Evolutionary conservation across 2,113 vertebrate species (phyloP).

Genomic region (Castor canadensis): DNA sequence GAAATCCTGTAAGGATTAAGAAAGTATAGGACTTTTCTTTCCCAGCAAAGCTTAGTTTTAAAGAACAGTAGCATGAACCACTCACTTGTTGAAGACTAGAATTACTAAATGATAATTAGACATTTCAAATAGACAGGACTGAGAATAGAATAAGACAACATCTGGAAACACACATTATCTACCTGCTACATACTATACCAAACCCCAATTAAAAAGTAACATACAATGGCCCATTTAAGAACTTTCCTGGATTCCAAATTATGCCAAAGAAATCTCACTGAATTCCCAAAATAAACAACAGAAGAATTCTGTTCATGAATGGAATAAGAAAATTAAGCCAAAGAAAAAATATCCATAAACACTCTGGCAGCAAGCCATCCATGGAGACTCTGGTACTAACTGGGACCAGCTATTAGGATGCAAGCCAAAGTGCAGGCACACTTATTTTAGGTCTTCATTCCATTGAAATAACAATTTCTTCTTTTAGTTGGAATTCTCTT

Average conservation of each 20-base stretch:
- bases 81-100: conserved; percentile 50
- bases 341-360: conserved; percentile 53
- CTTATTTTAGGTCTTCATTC: conserved; percentile 40
- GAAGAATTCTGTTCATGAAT: conserved; percentile 4
- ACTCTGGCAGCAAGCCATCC: conserved; percentile 58
- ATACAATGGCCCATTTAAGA: not conserved
- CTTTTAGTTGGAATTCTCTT: conserved; percentile 58
- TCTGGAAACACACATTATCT: conserved; percentile 43
- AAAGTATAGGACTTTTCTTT: conserved; percentile 53
- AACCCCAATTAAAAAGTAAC: conserved; percentile 53
- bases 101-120: conserved; percentile 54
- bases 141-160: conserved; percentile 48
- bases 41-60: conserved; percentile 61
- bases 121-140: conserved; percentile 47
- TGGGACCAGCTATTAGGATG: not conserved
- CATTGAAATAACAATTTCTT: conserved; percentile 54
- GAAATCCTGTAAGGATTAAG: conserved; percentile 67
- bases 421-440: conserved; percentile 29
- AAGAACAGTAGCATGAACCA: conserved; percentile 47
- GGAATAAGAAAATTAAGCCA: conserved; percentile 15
- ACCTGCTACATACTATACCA: conserved; percentile 49
- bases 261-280: conserved; percentile 55
- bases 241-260: not conserved
- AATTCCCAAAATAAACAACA: conserved; percentile 67
- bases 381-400: conserved; percentile 51